Percentiles rank a stretch among this genome's conserved stretches.
These are phyloP conservation scores for Psylliodes chrysocephalus DNA, from an alignment of 2,888 invertebrate genomes.

Conservation along the genomic window DNA sequence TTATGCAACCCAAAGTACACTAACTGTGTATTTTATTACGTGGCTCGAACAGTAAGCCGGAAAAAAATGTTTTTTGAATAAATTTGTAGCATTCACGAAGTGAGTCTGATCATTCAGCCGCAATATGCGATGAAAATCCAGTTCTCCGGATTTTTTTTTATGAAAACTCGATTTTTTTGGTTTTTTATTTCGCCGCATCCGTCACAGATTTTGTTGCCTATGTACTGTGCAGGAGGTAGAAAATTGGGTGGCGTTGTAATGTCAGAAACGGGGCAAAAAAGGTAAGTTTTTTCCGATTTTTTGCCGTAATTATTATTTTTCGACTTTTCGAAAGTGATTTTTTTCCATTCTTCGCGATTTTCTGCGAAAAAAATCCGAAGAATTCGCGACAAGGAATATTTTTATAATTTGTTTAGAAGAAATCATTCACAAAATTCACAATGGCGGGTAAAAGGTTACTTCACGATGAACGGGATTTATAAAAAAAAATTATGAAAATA, in stretches of 20 bases:
- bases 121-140: neutral
- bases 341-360: neutral
- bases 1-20: slow-evolving; percentile 53
- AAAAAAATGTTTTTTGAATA: slow-evolving; percentile 35
- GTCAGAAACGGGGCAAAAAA: slow-evolving; percentile 79
- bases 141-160: neutral
- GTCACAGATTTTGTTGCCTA: slow-evolving; percentile 49
- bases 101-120: neutral
- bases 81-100: slow-evolving; percentile 2
- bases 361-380: neutral
- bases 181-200: slow-evolving; percentile 40
- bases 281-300: slow-evolving; percentile 71
- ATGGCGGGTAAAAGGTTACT: slow-evolving; percentile 61
- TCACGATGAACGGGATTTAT: slow-evolving; percentile 53
- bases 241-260: slow-evolving; percentile 83
- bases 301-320: slow-evolving; percentile 20
- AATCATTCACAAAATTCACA: slow-evolving; percentile 58
- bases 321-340: slow-evolving; percentile 18
- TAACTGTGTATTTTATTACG: slow-evolving; percentile 52
- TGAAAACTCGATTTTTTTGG: neutral
- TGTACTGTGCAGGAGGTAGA: slow-evolving; percentile 70
- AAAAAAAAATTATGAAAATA: slow-evolving; percentile 32
- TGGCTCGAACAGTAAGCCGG: slow-evolving; percentile 45
- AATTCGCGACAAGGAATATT: slow-evolving; percentile 17
- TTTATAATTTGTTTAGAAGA: slow-evolving; percentile 40